These are phyloP conservation scores for Tympanoctomys barrerae DNA, from an alignment of 2,797 vertebrate species.

Conservation along the genomic window DNA sequence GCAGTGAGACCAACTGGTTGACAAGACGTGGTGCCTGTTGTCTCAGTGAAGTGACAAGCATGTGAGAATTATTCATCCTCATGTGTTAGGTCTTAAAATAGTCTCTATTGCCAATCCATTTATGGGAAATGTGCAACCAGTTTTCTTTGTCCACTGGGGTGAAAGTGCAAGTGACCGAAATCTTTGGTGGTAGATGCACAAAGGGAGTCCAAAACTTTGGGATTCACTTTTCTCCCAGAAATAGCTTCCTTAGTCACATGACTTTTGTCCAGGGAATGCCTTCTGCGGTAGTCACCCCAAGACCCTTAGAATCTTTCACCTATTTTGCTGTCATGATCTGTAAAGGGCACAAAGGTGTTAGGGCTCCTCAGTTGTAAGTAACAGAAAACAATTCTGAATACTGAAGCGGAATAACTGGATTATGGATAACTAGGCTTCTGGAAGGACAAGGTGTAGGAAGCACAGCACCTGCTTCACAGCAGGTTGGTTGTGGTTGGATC, in stretches of 20 bases:
- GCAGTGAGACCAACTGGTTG: slow-evolving; percentile 73
- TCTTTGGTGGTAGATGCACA: not conserved
- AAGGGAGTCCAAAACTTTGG: not conserved
- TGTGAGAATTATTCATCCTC: slow-evolving; percentile 86
- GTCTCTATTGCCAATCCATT: slow-evolving; percentile 47
- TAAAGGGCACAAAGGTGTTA: not conserved
- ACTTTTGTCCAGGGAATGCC: slow-evolving; percentile 11
- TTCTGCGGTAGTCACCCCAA: not conserved
- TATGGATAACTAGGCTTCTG: not conserved
- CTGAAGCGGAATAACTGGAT: not conserved
- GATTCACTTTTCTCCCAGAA: slow-evolving; percentile 28
- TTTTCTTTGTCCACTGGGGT: slow-evolving; percentile 58
- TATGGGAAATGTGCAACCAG: slow-evolving; percentile 63
- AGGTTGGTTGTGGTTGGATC: not conserved
- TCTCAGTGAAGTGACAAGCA: slow-evolving; percentile 78
- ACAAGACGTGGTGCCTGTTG: slow-evolving; percentile 71
- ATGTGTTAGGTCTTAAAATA: slow-evolving; percentile 82
- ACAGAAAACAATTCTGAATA: slow-evolving; percentile 25
- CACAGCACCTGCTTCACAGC: not conserved
- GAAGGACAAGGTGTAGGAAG: not conserved
- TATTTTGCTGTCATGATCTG: not conserved
- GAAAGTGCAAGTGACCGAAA: slow-evolving; percentile 41
- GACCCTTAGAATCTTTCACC: not conserved
- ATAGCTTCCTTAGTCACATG: not conserved
- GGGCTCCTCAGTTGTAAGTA: not conserved